Percentiles rank a stretch among this genome's conserved stretches.
Evolutionary conservation across 1,140 invertebrate genomes (phyloP).

Genomic region (Heliothis subflexa): DNA sequence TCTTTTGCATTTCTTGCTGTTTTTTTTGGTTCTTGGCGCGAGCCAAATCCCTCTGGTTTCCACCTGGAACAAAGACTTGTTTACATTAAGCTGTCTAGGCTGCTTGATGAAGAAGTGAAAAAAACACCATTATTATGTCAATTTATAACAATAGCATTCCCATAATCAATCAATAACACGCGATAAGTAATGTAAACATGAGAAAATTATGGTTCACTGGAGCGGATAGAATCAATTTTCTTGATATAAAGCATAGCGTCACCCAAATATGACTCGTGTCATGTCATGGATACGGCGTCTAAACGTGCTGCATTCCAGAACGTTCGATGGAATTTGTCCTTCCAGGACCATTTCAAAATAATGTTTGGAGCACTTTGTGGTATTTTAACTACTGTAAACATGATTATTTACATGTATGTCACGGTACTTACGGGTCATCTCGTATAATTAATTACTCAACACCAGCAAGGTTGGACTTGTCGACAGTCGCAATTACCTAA

Average conservation of each 20-base stretch:
- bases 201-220: slow-evolving; percentile 14
- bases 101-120: not conserved
- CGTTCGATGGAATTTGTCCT: slow-evolving; percentile 59
- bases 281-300: slow-evolving; percentile 56
- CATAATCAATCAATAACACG: slow-evolving; percentile 2
- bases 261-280: slow-evolving; percentile 55
- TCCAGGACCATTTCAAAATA: not conserved
- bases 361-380: not conserved
- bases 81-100: not conserved
- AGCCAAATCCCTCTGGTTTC: slow-evolving; percentile 95
- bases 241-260: slow-evolving; percentile 40
- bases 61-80: slow-evolving; percentile 86
- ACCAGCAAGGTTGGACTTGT: slow-evolving; percentile 57
- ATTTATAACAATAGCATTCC: slow-evolving; percentile 6
- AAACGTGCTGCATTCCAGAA: slow-evolving; percentile 63
- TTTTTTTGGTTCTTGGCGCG: slow-evolving; percentile 94
- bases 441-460: slow-evolving; percentile 53
- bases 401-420: slow-evolving; percentile 40
- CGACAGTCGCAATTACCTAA: slow-evolving; percentile 50
- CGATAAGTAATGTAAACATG: slow-evolving; percentile 24
- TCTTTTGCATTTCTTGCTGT: slow-evolving; percentile 89
- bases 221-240: slow-evolving; percentile 48
- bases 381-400: slow-evolving; percentile 32
- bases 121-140: not conserved
- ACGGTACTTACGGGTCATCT: slow-evolving; percentile 81